Base-by-base conservation (phyloP, 2,888 invertebrate genomes). In the Lasioglossum leucozonium region DNA sequence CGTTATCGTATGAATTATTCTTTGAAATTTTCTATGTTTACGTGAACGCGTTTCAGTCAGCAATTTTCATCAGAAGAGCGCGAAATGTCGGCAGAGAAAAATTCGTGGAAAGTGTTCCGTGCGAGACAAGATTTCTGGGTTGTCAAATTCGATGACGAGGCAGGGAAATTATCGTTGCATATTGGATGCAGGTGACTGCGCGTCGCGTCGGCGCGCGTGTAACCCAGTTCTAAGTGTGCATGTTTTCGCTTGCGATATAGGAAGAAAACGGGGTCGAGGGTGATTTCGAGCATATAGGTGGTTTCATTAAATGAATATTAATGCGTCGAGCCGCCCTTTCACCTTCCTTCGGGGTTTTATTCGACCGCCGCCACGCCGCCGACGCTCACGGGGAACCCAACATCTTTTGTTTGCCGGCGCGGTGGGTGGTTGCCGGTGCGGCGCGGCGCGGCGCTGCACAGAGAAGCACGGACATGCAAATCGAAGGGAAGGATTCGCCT, bases 241-340 rank as follows among this genome's bases (percentile, higher is more conserved):
- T 72, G 81, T 81, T 86, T 87, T 79, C 75, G 77, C 78, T 18
- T 16, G 71, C 79, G 84, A 77, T 82, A 84, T 71, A 81, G 79
- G 75, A 88, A 85, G 77, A 89, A 87, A 89, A 67, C 5, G 87
- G 75, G 89, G 91, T 89, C 87, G 89, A 90, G 88, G 79, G 85
- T 86, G 81, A 81, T 86, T 81, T 75, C 81, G 72, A 83, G 79
- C 62, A 51, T 78, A 73, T 82, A 79, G 86, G 75, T 74, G 88
- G 85, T 89, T 88, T 91, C 85, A 80, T 86, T 91, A 92, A 92
- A 93, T 93, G 92, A 93, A 93, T 93, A 93, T 93, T 93, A 93
- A 93, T 93, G 93, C 87, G 88, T 89, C 69, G 34, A 72, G 51
- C 82, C 84, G 37, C 76, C 79, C 58, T 75, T 79, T 69, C 62